Base-by-base conservation (phyloP, 2,888 invertebrate genomes). In the Erannis defoliaria region DNA sequence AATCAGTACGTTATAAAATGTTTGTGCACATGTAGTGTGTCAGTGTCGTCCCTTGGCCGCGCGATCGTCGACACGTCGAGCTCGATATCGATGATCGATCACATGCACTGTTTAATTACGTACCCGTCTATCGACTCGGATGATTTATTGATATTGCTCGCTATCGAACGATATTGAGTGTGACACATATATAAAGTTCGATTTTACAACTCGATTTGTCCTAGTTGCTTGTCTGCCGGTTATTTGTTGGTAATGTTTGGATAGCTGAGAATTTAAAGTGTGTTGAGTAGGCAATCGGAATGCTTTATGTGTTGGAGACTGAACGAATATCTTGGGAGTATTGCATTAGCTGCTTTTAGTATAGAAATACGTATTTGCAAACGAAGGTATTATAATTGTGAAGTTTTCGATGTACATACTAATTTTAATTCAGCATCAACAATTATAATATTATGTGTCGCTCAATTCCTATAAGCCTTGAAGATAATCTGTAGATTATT, bases 61-160 rank as follows among this genome's bases (percentile, higher is more conserved):
- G 31, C 45, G 61, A 55, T 51, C 50, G 43, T 51, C 31, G 38
- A 37, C 50, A 33, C 48, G 43, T 35, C 60, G 23, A 16, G 42
- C 23, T 67, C 75, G 75, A 74, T 79, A 78, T 73, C 74, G 73
- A 70, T 89, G 88, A 90, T 89, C 86, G 90, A 91, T 89, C 85
- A 81, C 77, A 66, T 65, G 62, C 64, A 70, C 75, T 82, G 84
- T 87, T 87, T 89, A 91, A 90, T 90, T 89, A 90, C 80, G 79
- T 62, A 73, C 72, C 68, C 72, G 76, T n/a, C 81, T 88, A 90
- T 89, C 87, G 75, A 71, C 62, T 72, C 49, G 76, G 69, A 89
- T 90, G 90, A 91, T 91, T 90, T 91, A 91, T 90, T 86, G 88
- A 89, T 90, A 91, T 90, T 89, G 84, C 78, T 76, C 74, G 75